A percentile compares a stretch with the other conserved stretches of the same genome.
These are phyloP conservation scores for Linurgus olivaceus DNA, from an alignment of 2,797 vertebrate species.

Conservation along the genomic window DNA sequence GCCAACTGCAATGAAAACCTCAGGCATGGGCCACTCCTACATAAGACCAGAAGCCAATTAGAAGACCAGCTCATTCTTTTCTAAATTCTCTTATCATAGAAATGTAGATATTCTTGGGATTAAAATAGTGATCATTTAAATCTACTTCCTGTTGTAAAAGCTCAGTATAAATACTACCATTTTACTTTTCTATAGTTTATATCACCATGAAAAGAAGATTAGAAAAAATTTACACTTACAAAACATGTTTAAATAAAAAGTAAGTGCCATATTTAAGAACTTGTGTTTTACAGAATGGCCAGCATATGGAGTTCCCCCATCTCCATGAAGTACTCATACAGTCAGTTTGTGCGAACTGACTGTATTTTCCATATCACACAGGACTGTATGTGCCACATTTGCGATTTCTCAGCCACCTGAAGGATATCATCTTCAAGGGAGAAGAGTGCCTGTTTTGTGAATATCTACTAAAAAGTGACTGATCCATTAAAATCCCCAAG, in stretches of 20 bases:
- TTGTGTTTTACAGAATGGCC: neutral
- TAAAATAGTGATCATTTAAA: neutral
- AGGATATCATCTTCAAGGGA: neutral
- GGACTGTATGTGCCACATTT: neutral
- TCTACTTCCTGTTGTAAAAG: neutral
- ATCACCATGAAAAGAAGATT: neutral
- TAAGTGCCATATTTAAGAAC: neutral
- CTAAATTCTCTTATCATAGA: neutral
- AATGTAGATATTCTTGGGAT: neutral
- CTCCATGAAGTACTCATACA: neutral
- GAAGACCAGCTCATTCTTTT: neutral
- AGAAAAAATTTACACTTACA: neutral
- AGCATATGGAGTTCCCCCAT: neutral
- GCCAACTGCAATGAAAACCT: neutral
- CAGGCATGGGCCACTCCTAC: neutral
- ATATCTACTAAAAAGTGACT: neutral
- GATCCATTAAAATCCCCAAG: neutral
- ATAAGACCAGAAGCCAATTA: neutral
- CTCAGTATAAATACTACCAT: neutral
- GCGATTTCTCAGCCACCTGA: neutral
- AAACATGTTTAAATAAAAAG: neutral
- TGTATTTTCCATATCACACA: neutral
- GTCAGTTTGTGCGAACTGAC: neutral
- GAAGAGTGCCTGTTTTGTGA: neutral
- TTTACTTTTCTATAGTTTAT: neutral